Evolutionary conservation across 1,140 invertebrate species (phyloP), one percentile per base, ranked within the genome.

Genomic region (Agrypnia vestita): DNA sequence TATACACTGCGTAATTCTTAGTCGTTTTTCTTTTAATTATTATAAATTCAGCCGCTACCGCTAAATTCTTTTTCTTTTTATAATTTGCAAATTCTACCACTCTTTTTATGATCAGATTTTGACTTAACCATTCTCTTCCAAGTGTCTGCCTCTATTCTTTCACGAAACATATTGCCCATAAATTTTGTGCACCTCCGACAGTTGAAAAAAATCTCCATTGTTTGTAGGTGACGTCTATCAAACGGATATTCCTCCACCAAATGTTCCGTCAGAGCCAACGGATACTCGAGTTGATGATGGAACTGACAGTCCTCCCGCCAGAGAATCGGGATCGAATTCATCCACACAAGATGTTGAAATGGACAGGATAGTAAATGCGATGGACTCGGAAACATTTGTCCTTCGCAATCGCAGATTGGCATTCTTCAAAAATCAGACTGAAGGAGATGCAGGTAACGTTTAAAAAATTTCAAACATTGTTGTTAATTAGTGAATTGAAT

Each of bases 351-450:
- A 89, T 25, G 76, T 86, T 7, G 88, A 90, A 80, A 90, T 90
- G 87, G 87, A 87, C 74, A 89, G 86, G 78, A 91, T 92, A 77
- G 90, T 92, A 21, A 89, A 89, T 84, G 88, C 89, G 1, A 91
- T 92, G 91, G 91, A 91, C 79, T 87, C 87, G 12, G 89, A 89
- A 67, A 85, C 84, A 11, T 85, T 83, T 81, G 61, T 84, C 10
- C 71, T 86, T 55, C 73, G 85, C 44, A 83, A 85, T 78, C 71
- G 86, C 59, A 79, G 86, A 56, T 77, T 87, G 59, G 85, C 84
- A 51, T 87, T 85, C 64, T 87, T 86, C 72, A 46, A 84, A 69
- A 78, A 64, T 53, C 59, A 67, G 12, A 44, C 62, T n/a, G 59
- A 64, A 43, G 49, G 74, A 11, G 53, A 13, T 73, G 47, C 51